Percentiles rank a stretch among this genome's conserved stretches.
Evolutionary conservation across 1,140 invertebrate genomes (phyloP).

Genomic region (Amphibalanus amphitrite): DNA sequence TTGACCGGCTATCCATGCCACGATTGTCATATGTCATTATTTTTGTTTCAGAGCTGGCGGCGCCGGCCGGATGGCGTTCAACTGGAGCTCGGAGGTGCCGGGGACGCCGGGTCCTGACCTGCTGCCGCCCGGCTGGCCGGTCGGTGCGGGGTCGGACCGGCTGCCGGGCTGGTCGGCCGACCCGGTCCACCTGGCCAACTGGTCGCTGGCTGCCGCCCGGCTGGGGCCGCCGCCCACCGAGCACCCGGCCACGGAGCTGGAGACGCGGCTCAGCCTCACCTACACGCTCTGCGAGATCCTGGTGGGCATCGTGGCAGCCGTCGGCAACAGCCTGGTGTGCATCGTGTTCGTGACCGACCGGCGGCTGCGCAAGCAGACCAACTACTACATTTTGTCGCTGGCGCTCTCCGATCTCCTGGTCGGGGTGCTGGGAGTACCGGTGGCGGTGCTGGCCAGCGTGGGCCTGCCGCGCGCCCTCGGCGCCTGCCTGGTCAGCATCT

Average conservation of each 20-base stretch:
- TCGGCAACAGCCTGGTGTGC: constrained; percentile 71
- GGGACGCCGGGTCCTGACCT: too few relatives aligned
- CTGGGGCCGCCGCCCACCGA: background rate
- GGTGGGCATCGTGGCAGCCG: constrained; percentile 57
- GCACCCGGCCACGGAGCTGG: constrained; percentile 6
- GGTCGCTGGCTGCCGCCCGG: too few relatives aligned
- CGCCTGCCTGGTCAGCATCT: constrained; percentile 70
- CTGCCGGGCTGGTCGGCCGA: too few relatives aligned
- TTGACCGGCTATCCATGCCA: too few relatives aligned
- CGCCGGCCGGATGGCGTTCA: background rate
- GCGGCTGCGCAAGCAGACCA: constrained; percentile 56
- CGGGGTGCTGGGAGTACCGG: constrained; percentile 50
- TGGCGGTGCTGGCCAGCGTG: constrained; percentile 56
- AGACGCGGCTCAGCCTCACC: constrained; percentile 39
- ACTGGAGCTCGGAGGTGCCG: background rate
- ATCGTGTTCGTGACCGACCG: constrained; percentile 59
- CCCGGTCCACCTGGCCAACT: too few relatives aligned
- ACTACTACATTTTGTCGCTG: constrained; percentile 78
- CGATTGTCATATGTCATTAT: too few relatives aligned
- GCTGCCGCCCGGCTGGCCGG: too few relatives aligned
- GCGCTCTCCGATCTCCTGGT: constrained; percentile 64
- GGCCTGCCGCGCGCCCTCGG: constrained; percentile 57
- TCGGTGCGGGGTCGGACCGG: too few relatives aligned
- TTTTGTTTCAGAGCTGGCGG: too few relatives aligned
- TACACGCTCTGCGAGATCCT: constrained; percentile 58